Evolutionary conservation across 2,888 invertebrate species (phyloP).

Genomic region (Pedicia rivosa): DNA sequence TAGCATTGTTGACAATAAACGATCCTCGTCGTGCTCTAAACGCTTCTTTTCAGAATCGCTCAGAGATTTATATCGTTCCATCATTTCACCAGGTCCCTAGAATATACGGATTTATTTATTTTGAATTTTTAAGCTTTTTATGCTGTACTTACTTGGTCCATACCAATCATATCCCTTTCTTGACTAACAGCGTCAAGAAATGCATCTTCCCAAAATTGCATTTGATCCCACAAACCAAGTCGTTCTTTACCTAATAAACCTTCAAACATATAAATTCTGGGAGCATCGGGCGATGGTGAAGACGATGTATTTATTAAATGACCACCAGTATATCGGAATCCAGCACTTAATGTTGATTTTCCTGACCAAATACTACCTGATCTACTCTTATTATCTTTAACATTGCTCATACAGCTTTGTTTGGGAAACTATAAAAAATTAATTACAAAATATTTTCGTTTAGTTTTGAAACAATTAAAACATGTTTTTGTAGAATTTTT

Average conservation of each 20-base stretch:
- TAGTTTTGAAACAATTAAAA: too few species aligned
- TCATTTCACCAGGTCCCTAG: constrained; percentile 90
- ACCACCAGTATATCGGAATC: constrained; percentile 75
- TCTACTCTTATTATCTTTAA: constrained; percentile 33
- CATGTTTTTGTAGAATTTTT: too few species aligned
- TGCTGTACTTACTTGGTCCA: constrained; percentile 63
- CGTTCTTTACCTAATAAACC: constrained; percentile 52
- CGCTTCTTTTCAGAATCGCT: constrained; percentile 88
- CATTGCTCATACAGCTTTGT: too few species aligned
- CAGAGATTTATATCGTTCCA: constrained; percentile 89
- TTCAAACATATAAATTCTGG: constrained; percentile 83
- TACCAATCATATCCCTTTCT: constrained; percentile 96
- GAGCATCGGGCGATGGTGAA: constrained; percentile 79
- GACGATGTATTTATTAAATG: constrained; percentile 70
- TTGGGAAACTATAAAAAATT: too few species aligned
- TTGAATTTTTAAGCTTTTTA: too few species aligned
- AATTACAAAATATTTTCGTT: too few species aligned
- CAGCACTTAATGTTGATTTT: constrained; percentile 76
- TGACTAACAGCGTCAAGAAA: constrained; percentile 95
- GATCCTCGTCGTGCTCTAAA: constrained; percentile 94
- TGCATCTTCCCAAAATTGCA: constrained; percentile 99
- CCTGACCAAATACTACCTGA: constrained; percentile 84
- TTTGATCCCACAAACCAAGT: constrained; percentile 90
- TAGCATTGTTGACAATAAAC: constrained; percentile 83
- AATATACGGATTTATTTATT: too few species aligned